Evolutionary conservation across 2,888 invertebrate genomes (phyloP), one percentile per base, ranked within the genome.

Genomic region (Athripsodes cinereus): DNA sequence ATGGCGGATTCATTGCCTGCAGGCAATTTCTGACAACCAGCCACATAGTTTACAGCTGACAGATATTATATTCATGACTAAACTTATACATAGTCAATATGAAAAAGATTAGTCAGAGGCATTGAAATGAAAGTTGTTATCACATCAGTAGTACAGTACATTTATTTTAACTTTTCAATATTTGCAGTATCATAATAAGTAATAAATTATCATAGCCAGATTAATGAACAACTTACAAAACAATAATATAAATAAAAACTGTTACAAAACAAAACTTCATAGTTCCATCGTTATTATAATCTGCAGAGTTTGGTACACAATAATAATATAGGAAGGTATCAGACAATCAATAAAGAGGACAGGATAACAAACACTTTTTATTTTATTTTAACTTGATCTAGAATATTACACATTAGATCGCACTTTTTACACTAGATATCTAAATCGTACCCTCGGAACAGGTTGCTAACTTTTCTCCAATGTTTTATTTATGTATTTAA

Each of bases 141-240:
- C n/a, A n/a, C n/a, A 8, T 40, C 40, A 16, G 40, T 40, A 40
- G 13, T 40, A 40, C 40, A 40, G 40, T 40, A 40, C 40, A 40
- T 40, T 40, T 40, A 40, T 40, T 40, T 40, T 40, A 40, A 40
- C 40, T 40, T 40, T 40, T 40, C 40, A 40, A 40, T 40, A 40
- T 40, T 40, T 40, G 40, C 40, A 40, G 40, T 40, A 31, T 31
- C 31, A 31, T n/a, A 26, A 26, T 40, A 40, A 40, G 8, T 40
- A 40, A 40, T 40, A 40, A 40, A 40, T 40, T 40, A 40, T 40
- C 40, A 40, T 40, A 40, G 40, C 40, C 40, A 40, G 40, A 40
- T 40, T n/a, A 40, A 40, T 40, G 13, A 40, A 40, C 5, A 16
- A 40, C 13, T 40, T 16, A 40, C 13, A 40, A 16, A 16, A 40